Conservation (phyloP, 2,888 invertebrate genomes). For the Fabriciana adippe region DNA sequence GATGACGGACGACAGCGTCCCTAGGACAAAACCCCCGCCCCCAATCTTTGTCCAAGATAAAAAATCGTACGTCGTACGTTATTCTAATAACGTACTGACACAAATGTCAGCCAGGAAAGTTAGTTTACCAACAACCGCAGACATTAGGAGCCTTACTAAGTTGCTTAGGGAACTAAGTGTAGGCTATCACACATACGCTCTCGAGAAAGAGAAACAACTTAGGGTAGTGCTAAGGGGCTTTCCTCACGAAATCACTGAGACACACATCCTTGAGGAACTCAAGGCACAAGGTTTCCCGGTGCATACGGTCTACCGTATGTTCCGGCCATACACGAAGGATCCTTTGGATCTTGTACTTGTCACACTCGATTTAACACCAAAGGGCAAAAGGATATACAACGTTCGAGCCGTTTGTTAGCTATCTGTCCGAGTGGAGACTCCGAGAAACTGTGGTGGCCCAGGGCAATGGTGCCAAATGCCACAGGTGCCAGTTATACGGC, state of each 20-base stretch:
- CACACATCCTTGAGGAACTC: neutral
- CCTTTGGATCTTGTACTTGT: neutral
- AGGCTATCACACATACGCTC: neutral
- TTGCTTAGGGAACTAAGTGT: neutral
- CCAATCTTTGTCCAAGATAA: too few species aligned
- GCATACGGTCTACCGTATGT: constrained; percentile 1
- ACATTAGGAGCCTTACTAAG: neutral
- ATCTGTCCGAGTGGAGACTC: neutral
- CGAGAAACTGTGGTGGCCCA: too few species aligned
- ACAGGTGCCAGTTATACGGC: too few species aligned
- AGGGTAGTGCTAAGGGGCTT: neutral
- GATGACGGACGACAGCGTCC: too few species aligned
- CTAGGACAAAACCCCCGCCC: too few species aligned
- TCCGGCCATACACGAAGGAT: neutral
- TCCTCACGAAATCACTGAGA: neutral
- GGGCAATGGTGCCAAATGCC: too few species aligned
- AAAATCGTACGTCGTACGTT: too few species aligned
- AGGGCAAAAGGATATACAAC: constrained; percentile 9
- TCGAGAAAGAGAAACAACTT: neutral
- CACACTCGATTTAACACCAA: neutral
- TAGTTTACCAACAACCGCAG: neutral
- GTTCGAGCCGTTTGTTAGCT: neutral
- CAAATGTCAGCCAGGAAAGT: too few species aligned
- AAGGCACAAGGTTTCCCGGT: neutral
- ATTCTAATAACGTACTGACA: too few species aligned